Evolutionary conservation across 2,888 invertebrate genomes (phyloP).

Genomic region (Augochlorella aurata): DNA sequence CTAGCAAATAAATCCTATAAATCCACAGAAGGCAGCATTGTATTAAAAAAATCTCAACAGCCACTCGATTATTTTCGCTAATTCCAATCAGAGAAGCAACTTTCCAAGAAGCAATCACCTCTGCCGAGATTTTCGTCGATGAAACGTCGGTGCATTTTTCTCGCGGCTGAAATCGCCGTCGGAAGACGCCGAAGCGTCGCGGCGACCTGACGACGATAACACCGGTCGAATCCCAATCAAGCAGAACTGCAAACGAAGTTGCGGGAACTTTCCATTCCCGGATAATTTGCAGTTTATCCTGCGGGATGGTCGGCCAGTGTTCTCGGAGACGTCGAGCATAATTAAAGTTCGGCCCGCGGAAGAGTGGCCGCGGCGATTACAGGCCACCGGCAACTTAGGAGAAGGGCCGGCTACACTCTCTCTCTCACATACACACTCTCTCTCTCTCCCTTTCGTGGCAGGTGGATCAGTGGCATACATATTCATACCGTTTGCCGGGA

Average conservation of each 20-base stretch:
- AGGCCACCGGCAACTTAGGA: conserved; percentile 10
- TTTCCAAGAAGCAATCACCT: background rate
- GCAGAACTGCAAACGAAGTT: conserved; percentile 28
- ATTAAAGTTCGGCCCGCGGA: conserved; percentile 39
- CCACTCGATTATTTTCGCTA: too few relatives aligned
- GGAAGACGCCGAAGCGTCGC: background rate
- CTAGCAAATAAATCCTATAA: too few relatives aligned
- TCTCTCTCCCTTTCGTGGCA: background rate
- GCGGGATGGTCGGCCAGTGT: background rate
- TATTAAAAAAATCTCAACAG: too few relatives aligned
- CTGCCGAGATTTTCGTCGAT: too few relatives aligned
- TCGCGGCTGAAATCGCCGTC: background rate
- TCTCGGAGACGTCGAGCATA: conserved; percentile 27
- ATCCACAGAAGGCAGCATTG: too few relatives aligned
- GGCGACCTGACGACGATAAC: background rate
- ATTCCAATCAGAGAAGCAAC: too few relatives aligned
- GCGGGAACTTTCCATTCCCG: conserved; percentile 18
- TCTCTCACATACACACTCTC: background rate
- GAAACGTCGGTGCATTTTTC: background rate
- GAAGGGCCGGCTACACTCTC: background rate
- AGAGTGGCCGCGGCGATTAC: conserved; percentile 34
- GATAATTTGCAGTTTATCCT: conserved; percentile 32
- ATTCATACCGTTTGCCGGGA: conserved; percentile 32
- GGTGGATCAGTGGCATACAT: conserved; percentile 14
- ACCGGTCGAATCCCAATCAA: conserved; percentile 17